Percentiles rank a stretch among this genome's conserved stretches.
Evolutionary conservation across 2,888 invertebrate species (phyloP).

Genomic region (Corbicula japonica): DNA sequence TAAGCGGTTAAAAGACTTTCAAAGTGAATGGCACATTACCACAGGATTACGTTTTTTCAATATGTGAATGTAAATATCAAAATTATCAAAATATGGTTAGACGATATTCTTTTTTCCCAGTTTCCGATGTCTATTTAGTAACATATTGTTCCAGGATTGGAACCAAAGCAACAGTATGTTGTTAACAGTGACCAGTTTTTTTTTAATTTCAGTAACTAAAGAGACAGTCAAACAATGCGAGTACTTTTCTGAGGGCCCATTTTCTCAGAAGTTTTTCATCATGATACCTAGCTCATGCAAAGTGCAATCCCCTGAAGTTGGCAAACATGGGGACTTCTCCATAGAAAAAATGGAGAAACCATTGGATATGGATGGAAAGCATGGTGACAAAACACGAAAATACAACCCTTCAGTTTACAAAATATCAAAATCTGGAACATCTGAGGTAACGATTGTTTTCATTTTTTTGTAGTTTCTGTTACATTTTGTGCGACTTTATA

Average conservation of each 20-base stretch:
- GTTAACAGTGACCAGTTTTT: not conserved
- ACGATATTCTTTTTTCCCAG: not conserved
- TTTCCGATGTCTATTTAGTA: not conserved
- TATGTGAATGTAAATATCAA: no score
- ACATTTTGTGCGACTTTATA: no score
- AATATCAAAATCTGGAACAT: slow-evolving; percentile 9
- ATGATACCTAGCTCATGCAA: slow-evolving; percentile 46
- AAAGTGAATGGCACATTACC: no score
- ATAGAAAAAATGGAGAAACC: slow-evolving; percentile 41
- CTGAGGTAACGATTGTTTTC: no score
- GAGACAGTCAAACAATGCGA: slow-evolving; percentile 14
- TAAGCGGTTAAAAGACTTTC: no score
- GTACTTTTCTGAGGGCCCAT: slow-evolving; percentile 22
- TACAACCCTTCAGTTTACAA: slow-evolving; percentile 47
- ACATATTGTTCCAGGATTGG: not conserved
- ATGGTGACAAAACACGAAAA: slow-evolving; percentile 50
- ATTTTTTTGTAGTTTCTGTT: no score
- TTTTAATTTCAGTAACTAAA: slow-evolving; percentile 26
- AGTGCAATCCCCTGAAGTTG: slow-evolving; percentile 19
- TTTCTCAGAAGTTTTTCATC: slow-evolving; percentile 39
- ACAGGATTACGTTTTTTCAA: no score
- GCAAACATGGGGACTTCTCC: slow-evolving; percentile 14
- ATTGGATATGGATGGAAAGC: slow-evolving; percentile 22
- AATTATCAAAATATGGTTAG: not conserved
- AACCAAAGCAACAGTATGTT: not conserved